Evolutionary conservation across 2,888 invertebrate genomes (phyloP).

Genomic region (Stenchaetothrips biformis): DNA sequence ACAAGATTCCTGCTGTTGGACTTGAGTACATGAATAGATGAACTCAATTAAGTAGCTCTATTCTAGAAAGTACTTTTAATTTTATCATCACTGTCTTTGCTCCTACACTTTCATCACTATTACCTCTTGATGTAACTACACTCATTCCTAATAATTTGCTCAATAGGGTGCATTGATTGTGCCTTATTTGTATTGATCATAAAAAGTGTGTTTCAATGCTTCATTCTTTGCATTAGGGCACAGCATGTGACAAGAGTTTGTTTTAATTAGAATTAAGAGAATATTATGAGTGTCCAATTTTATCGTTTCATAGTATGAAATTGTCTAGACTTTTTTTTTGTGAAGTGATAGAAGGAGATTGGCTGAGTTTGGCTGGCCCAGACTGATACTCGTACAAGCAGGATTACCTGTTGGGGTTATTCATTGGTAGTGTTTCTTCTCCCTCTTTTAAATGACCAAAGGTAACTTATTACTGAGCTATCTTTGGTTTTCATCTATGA

Average conservation of each 20-base stretch:
- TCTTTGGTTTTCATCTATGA: background rate
- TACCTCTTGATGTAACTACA: background rate
- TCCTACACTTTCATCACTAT: background rate
- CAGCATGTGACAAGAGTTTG: no score
- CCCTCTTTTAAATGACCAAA: background rate
- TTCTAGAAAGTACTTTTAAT: background rate
- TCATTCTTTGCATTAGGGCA: no score
- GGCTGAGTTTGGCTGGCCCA: conserved; percentile 3
- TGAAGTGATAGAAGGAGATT: background rate
- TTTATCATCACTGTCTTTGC: background rate
- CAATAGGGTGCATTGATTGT: background rate
- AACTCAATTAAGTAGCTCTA: background rate
- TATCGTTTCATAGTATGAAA: no score
- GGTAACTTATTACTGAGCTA: background rate
- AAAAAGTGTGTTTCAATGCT: background rate
- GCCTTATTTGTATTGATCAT: background rate
- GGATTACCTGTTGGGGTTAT: background rate
- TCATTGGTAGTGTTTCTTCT: background rate
- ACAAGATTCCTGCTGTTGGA: no score
- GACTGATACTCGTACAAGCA: background rate
- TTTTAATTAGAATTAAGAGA: no score
- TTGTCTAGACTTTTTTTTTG: no score
- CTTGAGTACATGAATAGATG: background rate
- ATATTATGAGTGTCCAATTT: no score
- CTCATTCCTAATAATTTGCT: conserved; percentile 13